Evolutionary conservation across 2,888 invertebrate species (phyloP).

Genomic region (Drosophila phalerata): DNA sequence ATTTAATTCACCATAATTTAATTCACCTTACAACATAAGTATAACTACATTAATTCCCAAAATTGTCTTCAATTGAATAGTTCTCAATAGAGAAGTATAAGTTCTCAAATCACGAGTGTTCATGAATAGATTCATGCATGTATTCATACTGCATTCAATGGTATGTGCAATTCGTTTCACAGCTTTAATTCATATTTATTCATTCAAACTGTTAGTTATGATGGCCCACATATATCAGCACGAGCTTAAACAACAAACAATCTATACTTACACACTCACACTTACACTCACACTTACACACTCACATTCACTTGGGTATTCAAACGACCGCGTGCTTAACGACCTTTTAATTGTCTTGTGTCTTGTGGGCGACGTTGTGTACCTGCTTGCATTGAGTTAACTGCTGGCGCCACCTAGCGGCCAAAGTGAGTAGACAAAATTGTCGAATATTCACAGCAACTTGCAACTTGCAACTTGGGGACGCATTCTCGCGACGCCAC

Average conservation of each 20-base stretch:
- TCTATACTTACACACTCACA: constrained; percentile 13
- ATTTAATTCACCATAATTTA: neutral
- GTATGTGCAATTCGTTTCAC: neutral
- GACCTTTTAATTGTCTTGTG: constrained; percentile 74
- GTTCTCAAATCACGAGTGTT: neutral
- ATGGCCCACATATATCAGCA: constrained; percentile 10
- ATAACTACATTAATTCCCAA: neutral
- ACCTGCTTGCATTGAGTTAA: constrained; percentile 45
- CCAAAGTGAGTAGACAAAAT: constrained; percentile 36
- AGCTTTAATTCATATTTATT: constrained; percentile 23
- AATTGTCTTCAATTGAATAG: neutral
- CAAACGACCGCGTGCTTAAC: constrained; percentile 66
- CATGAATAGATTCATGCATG: neutral
- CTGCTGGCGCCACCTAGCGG: constrained; percentile 44
- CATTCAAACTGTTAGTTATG: constrained; percentile 16
- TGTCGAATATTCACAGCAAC: constrained; percentile 57
- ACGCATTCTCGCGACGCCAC: neutral
- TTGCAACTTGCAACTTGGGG: constrained; percentile 29
- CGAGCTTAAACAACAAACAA: constrained; percentile 23
- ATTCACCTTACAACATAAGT: neutral
- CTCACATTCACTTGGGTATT: constrained; percentile 45
- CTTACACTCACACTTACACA: neutral
- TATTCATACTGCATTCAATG: constrained; percentile 9
- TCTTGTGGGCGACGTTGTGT: constrained; percentile 23
- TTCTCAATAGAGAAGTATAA: neutral